Evolutionary conservation across 2,113 vertebrate genomes (phyloP), one percentile per base, ranked within the genome.

Genomic region (Erpornis zantholeuca): DNA sequence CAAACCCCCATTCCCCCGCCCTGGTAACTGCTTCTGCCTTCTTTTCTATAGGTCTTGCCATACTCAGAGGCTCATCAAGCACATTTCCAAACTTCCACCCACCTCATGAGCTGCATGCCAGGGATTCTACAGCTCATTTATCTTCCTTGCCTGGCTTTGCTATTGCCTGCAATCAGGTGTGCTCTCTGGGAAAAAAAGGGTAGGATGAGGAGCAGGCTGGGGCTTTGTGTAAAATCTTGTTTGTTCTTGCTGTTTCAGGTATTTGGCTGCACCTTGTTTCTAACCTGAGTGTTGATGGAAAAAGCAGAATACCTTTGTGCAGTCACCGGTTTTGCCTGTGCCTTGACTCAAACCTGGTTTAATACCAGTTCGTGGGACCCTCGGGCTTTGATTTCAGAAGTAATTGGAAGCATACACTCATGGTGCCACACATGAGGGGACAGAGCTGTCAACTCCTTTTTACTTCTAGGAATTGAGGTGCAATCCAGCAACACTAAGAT

Each of bases 31-130:
- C 42, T 93, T 47, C 65, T 88, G 60, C 65, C 77, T 87, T 38
- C 54, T 82, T 85, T 88, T 87, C 91, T 54, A n/a, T 50, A 80
- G 84, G 90, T 93, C 68, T 90, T 85, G 44, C 63, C 52, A 80
- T 85, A 57, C 28, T 59, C 57, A 72, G 57, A 86, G 57, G 31
- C 84, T 92, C 68, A 91, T 57, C 90, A 83, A 94, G 64, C 82
- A 88, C 31, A 2, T 56, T 92, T 93, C 78, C 66, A 94, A 80
- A 90, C 44, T 85, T 90, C 87, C 79, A 80, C 85, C 85, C 85
- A 88, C 87, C 86, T 95, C 72, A 13, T 73, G 64, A 91, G 76
- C 68, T 85, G 20, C 64, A 60, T 57, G 64, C 68, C 75, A 96
- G 68, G 1, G 1, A 79, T 88, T 73, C 60, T 52, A 36, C 56